Evolutionary conservation across 2,888 invertebrate species (phyloP).

Genomic region (Chrysina gloriosa): DNA sequence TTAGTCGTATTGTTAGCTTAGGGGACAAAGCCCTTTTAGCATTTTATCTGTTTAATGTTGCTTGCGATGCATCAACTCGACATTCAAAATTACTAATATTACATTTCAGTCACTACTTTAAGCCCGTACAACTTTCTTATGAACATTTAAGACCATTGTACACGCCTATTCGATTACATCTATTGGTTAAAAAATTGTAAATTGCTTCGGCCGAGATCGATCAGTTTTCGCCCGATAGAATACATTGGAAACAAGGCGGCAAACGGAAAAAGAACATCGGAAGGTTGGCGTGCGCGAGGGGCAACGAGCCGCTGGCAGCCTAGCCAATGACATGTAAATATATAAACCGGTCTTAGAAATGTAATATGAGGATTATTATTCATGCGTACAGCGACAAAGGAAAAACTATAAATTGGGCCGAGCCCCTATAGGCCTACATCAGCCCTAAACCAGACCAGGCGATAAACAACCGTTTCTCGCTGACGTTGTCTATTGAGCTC

Average conservation of each 20-base stretch:
- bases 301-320: slow-evolving; percentile 56
- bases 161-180: slow-evolving; percentile 11
- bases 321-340: slow-evolving; percentile 57
- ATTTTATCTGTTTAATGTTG: too few relatives aligned
- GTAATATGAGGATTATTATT: slow-evolving; percentile 49
- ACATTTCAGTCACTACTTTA: too few relatives aligned
- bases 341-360: slow-evolving; percentile 52
- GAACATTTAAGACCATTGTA: too few relatives aligned
- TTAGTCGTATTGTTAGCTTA: too few relatives aligned
- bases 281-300: slow-evolving; percentile 47
- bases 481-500: slow-evolving; percentile 15
- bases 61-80: too few relatives aligned
- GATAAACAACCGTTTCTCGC: slow-evolving; percentile 15
- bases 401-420: slow-evolving; percentile 32
- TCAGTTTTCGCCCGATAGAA: slow-evolving; percentile 9
- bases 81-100: too few relatives aligned
- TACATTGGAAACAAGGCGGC: neutral
- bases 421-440: slow-evolving; percentile 10
- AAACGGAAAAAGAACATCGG: slow-evolving; percentile 25
- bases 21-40: too few relatives aligned
- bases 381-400: slow-evolving; percentile 36
- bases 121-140: too few relatives aligned
- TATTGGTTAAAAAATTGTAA: slow-evolving; percentile 4
- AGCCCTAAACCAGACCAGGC: neutral
- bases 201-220: neutral